Conservation (phyloP, 2,113 vertebrate genomes). For the Tauraco erythrolophus region DNA sequence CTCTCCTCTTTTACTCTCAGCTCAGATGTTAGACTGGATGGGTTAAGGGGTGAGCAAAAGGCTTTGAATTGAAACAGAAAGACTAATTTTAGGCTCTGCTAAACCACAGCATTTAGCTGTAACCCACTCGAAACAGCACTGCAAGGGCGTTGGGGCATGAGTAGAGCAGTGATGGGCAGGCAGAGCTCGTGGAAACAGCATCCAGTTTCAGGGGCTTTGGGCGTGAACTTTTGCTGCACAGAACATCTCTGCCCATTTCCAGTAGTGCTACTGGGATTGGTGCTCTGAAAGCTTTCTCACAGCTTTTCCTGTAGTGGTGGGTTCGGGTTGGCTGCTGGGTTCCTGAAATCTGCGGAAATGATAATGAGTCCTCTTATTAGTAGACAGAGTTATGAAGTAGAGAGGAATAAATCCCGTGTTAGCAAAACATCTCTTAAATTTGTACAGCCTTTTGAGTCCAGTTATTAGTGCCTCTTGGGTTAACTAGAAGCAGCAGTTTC, state of each 20-base stretch:
- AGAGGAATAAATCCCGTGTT: not conserved
- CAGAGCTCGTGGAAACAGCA: not conserved
- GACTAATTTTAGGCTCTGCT: not conserved
- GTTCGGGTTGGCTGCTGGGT: not conserved
- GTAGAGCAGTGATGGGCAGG: not conserved
- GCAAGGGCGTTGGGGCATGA: not conserved
- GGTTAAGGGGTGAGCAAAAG: not conserved
- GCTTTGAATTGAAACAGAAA: not conserved
- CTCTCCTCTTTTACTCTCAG: not conserved
- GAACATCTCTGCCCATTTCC: not conserved
- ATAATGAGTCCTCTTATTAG: not conserved
- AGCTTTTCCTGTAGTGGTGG: not conserved
- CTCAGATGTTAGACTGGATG: not conserved
- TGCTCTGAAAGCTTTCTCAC: not conserved
- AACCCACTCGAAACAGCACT: rapidly evolving
- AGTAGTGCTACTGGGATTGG: not conserved
- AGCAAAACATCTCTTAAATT: not conserved
- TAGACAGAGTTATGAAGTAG: not conserved
- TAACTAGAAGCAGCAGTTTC: not conserved
- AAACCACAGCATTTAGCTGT: not conserved
- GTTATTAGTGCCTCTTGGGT: not conserved
- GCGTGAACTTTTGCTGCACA: not conserved
- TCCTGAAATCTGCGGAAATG: not conserved
- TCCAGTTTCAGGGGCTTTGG: rapidly evolving
- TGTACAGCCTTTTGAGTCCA: not conserved